Evolutionary conservation across 2,888 invertebrate genomes (phyloP), one percentile per base, ranked within the genome.

Genomic region (Rotaria sp.): DNA sequence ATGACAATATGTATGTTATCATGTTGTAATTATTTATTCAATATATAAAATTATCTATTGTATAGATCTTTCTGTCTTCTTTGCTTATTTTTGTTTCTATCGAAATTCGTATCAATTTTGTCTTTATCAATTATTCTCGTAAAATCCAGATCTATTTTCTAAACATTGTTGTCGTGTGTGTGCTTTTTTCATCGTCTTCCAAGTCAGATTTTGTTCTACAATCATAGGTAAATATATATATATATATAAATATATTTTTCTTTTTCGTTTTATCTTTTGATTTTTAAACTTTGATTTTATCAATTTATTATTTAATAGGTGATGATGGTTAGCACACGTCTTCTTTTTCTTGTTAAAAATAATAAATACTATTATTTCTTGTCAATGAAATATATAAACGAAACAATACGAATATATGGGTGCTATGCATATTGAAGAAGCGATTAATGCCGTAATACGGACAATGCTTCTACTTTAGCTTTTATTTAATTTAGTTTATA

Each of bases 151-250:
- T 67, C 67, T 67, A 67, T 67, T 67, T 67, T 67, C 67, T 67
- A 38, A 67, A 67, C 21, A 30, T 21, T 67, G 35, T 35, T 67
- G 30, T 67, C 67, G 35, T 67, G 35, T 35, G 21, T 67, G 67
- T 67, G 67, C 67, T 13, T 21, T 50, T 35, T 67, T 67, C 67
- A 67, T 67, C 67, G 67, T 67, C 59, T 67, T 67, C 67, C 67
- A 67, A 67, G 67, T 67, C 67, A 67, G 67, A 67, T 67, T 15
- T 67, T 38, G 67, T 67, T 67, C 35, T 67, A 67, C 67, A 67
- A 67, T 67, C 67, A 67, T 67, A 18, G 67, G 67, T 67, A 67
- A 67, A 67, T 30, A 35, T 21, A 30, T 30, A 21, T 35, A 2
- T n/a, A n/a, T n/a, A n/a, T n/a, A n/a, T n/a, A n/a, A n/a, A n/a